Evolutionary conservation across 2,888 invertebrate species (phyloP), one percentile per base, ranked within the genome.

Genomic region (Temnothorax ravouxi): DNA sequence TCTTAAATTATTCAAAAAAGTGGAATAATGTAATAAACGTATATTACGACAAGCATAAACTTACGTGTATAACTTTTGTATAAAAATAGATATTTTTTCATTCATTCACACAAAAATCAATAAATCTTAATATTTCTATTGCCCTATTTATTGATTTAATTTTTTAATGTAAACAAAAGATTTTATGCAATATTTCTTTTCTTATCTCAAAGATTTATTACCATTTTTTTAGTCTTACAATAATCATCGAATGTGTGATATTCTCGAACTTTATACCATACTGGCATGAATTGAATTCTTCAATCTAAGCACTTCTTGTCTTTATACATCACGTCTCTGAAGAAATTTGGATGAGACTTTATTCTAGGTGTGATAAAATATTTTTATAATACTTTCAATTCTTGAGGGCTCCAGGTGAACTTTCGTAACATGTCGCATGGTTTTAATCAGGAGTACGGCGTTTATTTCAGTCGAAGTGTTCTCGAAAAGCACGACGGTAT

Each of bases 401-500:
- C 4, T 38, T 11, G 71, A 54, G 38, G 3, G 15, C 21, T 5
- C 1, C 18, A 21, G 52, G 50, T 66, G 21, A 34, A 71, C 38
- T 59, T 59, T 74, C 18, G 29, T 18, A 67, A 47, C 18, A 56
- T 25, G 2, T 41, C 18, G 25, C 9, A 25, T 4, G 11, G 3
- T 18, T 74, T 11, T 74, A 74, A 59, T 74, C 44, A 44, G 13
- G 8, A 56, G 13, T 44, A 13, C 25, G 18, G 1, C 18, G 56
- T 59, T 72, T n/a, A 59, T 44, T 25, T 3, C 13, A 13, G 18
- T 25, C 9, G 15, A 72, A 80, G 69, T 75, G 72, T 83, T 87
- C 84, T 82, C 72, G 84, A 88, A 87, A 89, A 89, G 86, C 84
- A 77, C 83, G 83, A 76, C 89, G 85, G 76, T 85, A 72, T 85